Conservation (phyloP, 1,140 invertebrate genomes). For the Aphaenogaster rudis region DNA sequence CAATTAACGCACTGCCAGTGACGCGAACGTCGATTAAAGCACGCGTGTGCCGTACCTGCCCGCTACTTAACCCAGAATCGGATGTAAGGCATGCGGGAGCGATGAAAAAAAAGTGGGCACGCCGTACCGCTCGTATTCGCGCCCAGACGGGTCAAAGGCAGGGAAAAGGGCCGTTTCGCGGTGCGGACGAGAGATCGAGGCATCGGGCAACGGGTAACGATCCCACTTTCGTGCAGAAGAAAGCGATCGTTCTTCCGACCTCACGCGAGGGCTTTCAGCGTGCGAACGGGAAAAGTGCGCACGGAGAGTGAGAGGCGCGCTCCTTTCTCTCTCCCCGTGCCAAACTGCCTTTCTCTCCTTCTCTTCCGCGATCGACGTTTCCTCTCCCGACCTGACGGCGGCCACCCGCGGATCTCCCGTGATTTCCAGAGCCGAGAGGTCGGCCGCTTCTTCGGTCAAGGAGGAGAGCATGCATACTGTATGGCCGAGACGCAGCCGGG, state of each 20-base stretch:
- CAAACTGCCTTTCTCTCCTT: not conserved
- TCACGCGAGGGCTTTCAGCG: constrained; percentile 33
- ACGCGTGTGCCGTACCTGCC: constrained; percentile 40
- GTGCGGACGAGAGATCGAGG: not conserved
- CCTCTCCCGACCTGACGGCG: not conserved
- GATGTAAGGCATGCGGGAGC: constrained; percentile 38
- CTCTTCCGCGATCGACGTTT: constrained; percentile 35
- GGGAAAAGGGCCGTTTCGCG: constrained; percentile 8
- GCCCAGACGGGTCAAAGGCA: constrained; percentile 35
- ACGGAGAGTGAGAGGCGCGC: constrained; percentile 53
- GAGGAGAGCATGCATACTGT: constrained; percentile 32
- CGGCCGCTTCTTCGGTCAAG: constrained; percentile 8
- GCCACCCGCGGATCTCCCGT: constrained; percentile 39
- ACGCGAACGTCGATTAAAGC: constrained; percentile 40
- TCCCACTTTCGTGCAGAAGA: constrained; percentile 52
- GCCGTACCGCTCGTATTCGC: not conserved
- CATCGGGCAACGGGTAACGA: constrained; percentile 38
- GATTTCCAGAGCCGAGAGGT: constrained; percentile 55
- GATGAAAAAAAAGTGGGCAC: constrained; percentile 19
- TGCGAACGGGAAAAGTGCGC: constrained; percentile 42
- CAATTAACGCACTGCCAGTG: constrained; percentile 42
- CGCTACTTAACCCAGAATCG: constrained; percentile 53
- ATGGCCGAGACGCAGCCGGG: constrained; percentile 36
- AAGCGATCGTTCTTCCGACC: constrained; percentile 56
- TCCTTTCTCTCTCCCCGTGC: constrained; percentile 37